Evolutionary conservation across 2,797 vertebrate genomes (phyloP).

Genomic region (Hydrophis major): DNA sequence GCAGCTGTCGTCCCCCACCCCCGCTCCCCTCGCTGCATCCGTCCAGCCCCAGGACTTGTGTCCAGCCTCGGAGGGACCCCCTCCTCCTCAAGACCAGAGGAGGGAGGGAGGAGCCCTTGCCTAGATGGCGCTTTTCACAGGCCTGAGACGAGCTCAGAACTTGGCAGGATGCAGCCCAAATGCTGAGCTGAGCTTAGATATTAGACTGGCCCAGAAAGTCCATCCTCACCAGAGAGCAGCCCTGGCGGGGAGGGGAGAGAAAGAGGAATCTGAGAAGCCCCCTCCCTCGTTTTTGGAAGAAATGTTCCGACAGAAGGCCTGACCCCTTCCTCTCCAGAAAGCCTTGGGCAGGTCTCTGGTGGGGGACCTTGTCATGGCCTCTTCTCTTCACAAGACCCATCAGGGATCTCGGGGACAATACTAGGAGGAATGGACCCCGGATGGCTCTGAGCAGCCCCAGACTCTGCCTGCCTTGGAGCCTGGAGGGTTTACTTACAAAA

Average conservation of each 20-base stretch:
- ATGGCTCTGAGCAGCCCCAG: background rate
- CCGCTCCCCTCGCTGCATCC: too few species aligned
- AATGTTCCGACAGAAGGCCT: background rate
- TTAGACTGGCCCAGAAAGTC: too few species aligned
- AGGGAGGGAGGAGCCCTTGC: background rate
- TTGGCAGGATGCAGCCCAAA: background rate
- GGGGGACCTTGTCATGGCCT: background rate
- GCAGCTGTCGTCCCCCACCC: too few species aligned
- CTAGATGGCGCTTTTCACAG: background rate
- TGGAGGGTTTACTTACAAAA: background rate
- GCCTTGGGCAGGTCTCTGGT: background rate
- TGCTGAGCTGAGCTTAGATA: background rate
- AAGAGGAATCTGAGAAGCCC: background rate
- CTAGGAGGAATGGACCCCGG: background rate
- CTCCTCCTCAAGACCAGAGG: background rate
- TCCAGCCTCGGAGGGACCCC: too few species aligned
- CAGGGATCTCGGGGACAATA: background rate
- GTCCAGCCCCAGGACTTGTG: fast-evolving
- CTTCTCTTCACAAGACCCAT: background rate
- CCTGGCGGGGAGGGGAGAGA: background rate
- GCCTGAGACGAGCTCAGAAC: background rate
- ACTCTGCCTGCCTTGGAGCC: background rate
- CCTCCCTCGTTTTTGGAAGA: background rate
- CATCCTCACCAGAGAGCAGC: conserved; percentile 1
- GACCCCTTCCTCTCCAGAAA: background rate